These are phyloP conservation scores for Falco berigora DNA, from an alignment of 2,797 vertebrate genomes.

Conservation along the genomic window DNA sequence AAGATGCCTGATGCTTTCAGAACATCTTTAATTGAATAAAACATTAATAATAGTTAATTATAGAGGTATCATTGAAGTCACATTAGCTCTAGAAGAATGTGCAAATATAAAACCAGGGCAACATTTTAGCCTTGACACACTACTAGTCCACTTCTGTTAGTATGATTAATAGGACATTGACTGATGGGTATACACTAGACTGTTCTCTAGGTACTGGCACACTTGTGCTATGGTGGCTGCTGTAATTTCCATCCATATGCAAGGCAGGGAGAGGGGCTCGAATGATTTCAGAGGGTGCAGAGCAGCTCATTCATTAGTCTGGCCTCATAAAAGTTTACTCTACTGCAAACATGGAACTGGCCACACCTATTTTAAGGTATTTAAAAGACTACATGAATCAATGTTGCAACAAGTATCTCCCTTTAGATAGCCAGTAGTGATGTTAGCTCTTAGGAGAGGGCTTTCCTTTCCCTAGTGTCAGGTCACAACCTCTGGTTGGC, in stretches of 20 bases:
- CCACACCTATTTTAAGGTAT: slow-evolving; percentile 5
- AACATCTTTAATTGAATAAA: not conserved
- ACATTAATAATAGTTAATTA: not conserved
- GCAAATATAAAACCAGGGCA: not conserved
- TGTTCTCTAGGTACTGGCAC: not conserved
- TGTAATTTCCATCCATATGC: not conserved
- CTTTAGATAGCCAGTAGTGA: not conserved
- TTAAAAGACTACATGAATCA: not conserved
- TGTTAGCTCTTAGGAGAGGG: not conserved
- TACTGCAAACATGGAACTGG: not conserved
- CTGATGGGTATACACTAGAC: not conserved
- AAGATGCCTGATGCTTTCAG: not conserved
- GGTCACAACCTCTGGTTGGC: not conserved
- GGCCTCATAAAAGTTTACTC: not conserved
- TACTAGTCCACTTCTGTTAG: not conserved
- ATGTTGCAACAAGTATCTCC: not conserved
- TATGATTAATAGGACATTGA: slow-evolving; percentile 6
- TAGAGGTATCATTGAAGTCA: not conserved
- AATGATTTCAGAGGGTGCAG: not conserved
- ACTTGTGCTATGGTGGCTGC: not conserved
- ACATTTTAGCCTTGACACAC: not conserved
- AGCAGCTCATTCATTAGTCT: slow-evolving; percentile 1
- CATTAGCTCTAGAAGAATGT: not conserved
- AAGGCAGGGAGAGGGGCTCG: not conserved
- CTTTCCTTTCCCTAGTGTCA: not conserved